These are phyloP conservation scores for Metacarcinus magister DNA, from an alignment of 2,888 invertebrate genomes.

Conservation along the genomic window DNA sequence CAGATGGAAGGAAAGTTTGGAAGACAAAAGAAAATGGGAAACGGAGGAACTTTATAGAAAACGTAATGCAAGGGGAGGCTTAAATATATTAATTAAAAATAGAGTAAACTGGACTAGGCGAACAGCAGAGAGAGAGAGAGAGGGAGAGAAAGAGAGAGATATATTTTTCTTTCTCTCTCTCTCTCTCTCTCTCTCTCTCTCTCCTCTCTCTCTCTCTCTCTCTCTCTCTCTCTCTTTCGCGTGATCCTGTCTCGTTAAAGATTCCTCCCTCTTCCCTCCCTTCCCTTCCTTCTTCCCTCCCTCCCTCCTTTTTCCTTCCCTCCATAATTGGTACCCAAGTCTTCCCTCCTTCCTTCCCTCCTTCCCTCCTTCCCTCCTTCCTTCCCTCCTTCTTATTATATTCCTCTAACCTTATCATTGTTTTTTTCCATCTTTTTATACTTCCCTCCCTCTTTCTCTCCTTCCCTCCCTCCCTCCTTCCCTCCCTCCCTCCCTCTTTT, in stretches of 20 bases:
- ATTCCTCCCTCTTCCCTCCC: background rate
- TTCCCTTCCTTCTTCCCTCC: background rate
- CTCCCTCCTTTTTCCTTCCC: background rate
- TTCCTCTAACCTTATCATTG: background rate
- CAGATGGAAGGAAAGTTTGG: too few relatives aligned
- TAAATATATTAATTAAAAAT: too few relatives aligned
- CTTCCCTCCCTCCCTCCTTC: background rate
- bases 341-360: background rate
- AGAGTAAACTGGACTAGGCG: too few relatives aligned
- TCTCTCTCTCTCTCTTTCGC: constrained; percentile 32
- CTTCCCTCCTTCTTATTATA: background rate
- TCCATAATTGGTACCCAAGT: background rate
- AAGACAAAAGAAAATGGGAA: too few relatives aligned
- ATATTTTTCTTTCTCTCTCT: too few relatives aligned
- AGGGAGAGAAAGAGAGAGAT: too few relatives aligned
- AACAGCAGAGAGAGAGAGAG: too few relatives aligned
- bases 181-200: background rate
- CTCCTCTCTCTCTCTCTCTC: constrained; percentile 52
- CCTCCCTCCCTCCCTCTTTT: background rate
- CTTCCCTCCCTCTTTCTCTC: too few relatives aligned
- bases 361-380: background rate
- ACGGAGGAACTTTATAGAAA: too few relatives aligned
- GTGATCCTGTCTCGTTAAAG: background rate
- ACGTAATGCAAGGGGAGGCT: too few relatives aligned
- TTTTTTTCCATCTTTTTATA: background rate